Evolutionary conservation across 35 echinoderm and acorn worm genomes (phyloP).

Genomic region (Patiria miniata): DNA sequence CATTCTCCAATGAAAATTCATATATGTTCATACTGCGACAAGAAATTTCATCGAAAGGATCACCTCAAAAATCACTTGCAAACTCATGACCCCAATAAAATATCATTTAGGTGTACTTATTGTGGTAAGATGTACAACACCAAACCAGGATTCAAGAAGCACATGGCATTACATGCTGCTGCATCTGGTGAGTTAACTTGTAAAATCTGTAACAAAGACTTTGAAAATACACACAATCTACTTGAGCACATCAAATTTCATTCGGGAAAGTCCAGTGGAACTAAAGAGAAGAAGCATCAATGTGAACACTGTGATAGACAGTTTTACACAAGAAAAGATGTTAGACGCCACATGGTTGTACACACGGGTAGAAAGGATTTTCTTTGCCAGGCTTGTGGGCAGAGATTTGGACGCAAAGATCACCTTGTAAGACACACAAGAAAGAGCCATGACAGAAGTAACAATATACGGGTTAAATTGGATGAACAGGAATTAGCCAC

Average conservation of each 20-base stretch:
- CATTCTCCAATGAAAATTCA: conserved; percentile 97
- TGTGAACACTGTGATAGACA: conserved; percentile 96
- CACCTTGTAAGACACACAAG: conserved; percentile 96
- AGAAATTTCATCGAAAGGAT: conserved; percentile 99
- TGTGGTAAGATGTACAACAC: conserved; percentile 98
- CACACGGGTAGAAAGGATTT: conserved; percentile 99
- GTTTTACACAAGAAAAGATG: conserved; percentile 99
- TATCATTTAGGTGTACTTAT: conserved; percentile 73
- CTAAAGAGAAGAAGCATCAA: conserved; percentile 93
- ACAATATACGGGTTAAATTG: conserved; percentile 85
- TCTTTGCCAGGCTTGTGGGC: conserved; percentile 95
- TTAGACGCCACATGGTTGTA: conserved; percentile 96
- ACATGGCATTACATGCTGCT: conserved; percentile 95
- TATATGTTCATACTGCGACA: conserved; percentile 91
- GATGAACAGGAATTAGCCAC: conserved; percentile 78
- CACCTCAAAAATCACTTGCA: conserved; percentile 99
- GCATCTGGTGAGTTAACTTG: conserved; percentile 90
- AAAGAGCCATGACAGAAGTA: conserved; percentile 91
- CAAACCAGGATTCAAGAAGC: conserved; percentile 97
- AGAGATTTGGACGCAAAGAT: conserved; percentile 97
- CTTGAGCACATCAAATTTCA: conserved; percentile 94
- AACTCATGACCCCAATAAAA: conserved; percentile 98
- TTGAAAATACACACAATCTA: conserved; percentile 87
- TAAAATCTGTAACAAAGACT: conserved; percentile 95
- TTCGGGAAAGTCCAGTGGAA: conserved; percentile 92